Conservation (phyloP, 2,797 vertebrate species). For the Enteromius unitaeniatus region DNA sequence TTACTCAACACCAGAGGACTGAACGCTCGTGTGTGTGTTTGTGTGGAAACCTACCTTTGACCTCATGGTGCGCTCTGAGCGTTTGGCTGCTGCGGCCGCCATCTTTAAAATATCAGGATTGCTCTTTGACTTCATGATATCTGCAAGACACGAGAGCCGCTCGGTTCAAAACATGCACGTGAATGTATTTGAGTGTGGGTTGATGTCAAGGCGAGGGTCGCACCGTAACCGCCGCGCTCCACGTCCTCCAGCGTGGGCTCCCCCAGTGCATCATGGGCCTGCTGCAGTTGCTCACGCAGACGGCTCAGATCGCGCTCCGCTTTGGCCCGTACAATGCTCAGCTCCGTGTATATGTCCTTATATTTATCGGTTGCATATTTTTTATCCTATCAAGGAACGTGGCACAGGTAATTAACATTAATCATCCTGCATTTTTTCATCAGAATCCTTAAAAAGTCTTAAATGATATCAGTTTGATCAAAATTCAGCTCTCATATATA, state of each 20-base stretch:
- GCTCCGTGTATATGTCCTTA: constrained; percentile 87
- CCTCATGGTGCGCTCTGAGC: constrained; percentile 82
- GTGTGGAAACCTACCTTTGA: constrained; percentile 77
- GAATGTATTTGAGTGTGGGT: background rate
- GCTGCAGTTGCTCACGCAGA: constrained; percentile 82
- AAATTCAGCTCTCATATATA: background rate
- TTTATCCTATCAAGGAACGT: constrained; percentile 74
- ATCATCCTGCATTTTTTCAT: background rate
- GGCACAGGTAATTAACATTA: background rate
- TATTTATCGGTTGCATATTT: constrained; percentile 86
- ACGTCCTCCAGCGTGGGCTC: constrained; percentile 77
- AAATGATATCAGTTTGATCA: background rate
- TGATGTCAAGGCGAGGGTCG: background rate
- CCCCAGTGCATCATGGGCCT: constrained; percentile 82
- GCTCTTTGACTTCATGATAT: constrained; percentile 89
- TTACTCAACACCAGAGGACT: background rate
- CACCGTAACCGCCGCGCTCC: constrained; percentile 82
- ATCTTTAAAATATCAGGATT: constrained; percentile 87
- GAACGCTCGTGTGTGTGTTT: background rate
- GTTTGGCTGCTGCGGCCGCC: constrained; percentile 83
- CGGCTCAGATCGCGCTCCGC: constrained; percentile 81
- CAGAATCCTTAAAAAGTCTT: background rate
- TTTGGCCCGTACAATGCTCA: constrained; percentile 86
- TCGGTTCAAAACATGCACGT: background rate
- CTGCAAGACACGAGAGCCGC: constrained; percentile 58